Percentiles rank a stretch among this genome's conserved stretches.
phyloP scores from a whole-genome alignment of 2,797 vertebrate genomes.

The Sparidentex hasta region DNA sequence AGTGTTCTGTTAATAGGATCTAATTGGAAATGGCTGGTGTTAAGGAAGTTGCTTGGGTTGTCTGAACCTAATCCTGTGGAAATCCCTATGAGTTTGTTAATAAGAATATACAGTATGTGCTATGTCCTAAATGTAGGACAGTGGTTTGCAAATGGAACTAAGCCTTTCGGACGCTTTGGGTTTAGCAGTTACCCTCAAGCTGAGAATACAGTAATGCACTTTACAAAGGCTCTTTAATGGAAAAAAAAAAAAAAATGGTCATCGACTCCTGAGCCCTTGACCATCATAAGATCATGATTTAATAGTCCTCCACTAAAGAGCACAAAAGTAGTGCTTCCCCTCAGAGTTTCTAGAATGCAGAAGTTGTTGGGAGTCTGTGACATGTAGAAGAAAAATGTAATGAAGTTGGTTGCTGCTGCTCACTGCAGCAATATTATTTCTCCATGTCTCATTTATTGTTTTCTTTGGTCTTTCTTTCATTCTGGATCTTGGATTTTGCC shows the following conservation, averaged over 20 bases:
- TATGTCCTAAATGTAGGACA: conserved; percentile 68
- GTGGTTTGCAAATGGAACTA: conserved; percentile 65
- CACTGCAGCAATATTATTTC: too few species aligned
- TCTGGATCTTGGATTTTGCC: too few species aligned
- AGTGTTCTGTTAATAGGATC: conserved; percentile 78
- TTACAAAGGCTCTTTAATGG: conserved; percentile 18
- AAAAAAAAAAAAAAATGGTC: background rate
- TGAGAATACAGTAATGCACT: conserved; percentile 43
- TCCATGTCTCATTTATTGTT: too few species aligned
- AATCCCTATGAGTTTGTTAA: conserved; percentile 76
- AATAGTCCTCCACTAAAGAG: too few species aligned
- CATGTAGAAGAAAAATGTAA: too few species aligned
- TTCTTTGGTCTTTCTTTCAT: too few species aligned
- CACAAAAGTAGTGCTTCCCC: too few species aligned
- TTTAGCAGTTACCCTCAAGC: conserved; percentile 42
- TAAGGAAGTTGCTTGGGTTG: conserved; percentile 75
- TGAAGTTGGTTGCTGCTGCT: too few species aligned
- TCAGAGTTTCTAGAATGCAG: too few species aligned
- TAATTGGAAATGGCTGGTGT: conserved; percentile 78
- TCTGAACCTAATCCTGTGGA: conserved; percentile 74
- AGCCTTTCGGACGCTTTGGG: conserved; percentile 42
- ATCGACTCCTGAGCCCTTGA: too few species aligned
- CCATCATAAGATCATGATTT: too few species aligned
- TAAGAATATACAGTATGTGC: conserved; percentile 67
- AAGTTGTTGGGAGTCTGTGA: too few species aligned